Percentiles rank a stretch among this genome's conserved stretches.
Evolutionary conservation across 2,888 invertebrate species (phyloP).

Genomic region (Idaea straminata): DNA sequence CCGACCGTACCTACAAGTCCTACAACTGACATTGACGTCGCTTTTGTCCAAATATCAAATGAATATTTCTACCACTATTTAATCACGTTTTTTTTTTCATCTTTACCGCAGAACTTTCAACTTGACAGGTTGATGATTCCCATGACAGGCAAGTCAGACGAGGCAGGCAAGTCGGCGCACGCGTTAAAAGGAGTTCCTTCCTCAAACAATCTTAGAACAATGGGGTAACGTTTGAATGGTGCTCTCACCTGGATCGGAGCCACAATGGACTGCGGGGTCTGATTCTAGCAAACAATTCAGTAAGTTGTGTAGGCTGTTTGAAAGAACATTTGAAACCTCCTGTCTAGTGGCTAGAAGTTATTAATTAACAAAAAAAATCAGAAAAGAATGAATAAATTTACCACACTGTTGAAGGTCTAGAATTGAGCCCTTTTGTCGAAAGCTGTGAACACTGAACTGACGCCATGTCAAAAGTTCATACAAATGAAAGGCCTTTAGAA

Average conservation of each 20-base stretch:
- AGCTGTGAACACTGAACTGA: neutral
- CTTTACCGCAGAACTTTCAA: constrained; percentile 35
- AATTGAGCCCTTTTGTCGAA: neutral
- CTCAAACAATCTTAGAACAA: constrained; percentile 63
- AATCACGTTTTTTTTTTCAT: constrained; percentile 1
- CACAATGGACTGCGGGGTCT: constrained; percentile 51
- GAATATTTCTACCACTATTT: neutral
- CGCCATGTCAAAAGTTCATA: neutral
- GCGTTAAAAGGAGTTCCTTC: constrained; percentile 57
- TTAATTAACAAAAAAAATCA: too few species aligned
- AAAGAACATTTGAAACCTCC: too few species aligned
- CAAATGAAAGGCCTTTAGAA: neutral
- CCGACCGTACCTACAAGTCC: too few species aligned
- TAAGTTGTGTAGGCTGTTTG: neutral
- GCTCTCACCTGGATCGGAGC: constrained; percentile 60
- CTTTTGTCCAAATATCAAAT: neutral
- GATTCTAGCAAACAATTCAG: neutral
- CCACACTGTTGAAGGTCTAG: neutral
- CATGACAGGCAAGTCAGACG: constrained; percentile 37
- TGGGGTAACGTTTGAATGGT: constrained; percentile 59
- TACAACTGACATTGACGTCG: neutral
- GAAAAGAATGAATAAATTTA: too few species aligned
- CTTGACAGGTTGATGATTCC: constrained; percentile 48
- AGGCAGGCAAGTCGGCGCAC: constrained; percentile 16
- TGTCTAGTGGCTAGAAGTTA: too few species aligned